phyloP scores from a whole-genome alignment of 2,888 invertebrate genomes.

The Polyploca ridens region DNA sequence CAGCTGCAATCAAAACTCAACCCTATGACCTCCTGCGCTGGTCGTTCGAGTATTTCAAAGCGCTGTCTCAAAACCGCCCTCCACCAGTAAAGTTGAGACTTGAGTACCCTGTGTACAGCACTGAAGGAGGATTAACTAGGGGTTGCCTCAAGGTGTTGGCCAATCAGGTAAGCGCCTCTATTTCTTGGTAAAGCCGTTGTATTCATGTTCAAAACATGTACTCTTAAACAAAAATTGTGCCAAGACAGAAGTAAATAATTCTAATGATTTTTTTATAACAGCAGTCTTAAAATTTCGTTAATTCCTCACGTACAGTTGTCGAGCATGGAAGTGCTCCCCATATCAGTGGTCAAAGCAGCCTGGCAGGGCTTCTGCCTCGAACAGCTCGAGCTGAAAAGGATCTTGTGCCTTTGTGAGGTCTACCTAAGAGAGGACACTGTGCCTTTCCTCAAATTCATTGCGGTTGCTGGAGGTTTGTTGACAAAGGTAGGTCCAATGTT shows the following conservation, averaged over 20 bases:
- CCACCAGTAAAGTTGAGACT: slow-evolving; percentile 92
- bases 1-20: slow-evolving; percentile 95
- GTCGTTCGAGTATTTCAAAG: slow-evolving; percentile 93
- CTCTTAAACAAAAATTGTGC: no score
- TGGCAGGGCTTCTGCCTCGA: slow-evolving; percentile 89
- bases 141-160: slow-evolving; percentile 91
- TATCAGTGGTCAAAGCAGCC: slow-evolving; percentile 58
- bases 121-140: slow-evolving; percentile 90
- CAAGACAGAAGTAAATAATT: no score
- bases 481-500: slow-evolving; percentile 78
- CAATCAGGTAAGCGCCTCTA: slow-evolving; percentile 86
- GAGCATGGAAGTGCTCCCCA: slow-evolving; percentile 65
- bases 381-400: slow-evolving; percentile 86
- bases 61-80: slow-evolving; percentile 89
- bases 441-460: slow-evolving; percentile 89
- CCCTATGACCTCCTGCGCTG: slow-evolving; percentile 94
- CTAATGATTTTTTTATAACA: no score
- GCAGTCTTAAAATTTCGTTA: not conserved
- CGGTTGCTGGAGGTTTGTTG: slow-evolving; percentile 88
- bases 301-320: slow-evolving; percentile 50
- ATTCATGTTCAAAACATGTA: no score
- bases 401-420: slow-evolving; percentile 89
- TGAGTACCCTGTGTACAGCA: slow-evolving; percentile 89
- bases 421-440: slow-evolving; percentile 83
- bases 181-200: not conserved